These are phyloP conservation scores for Tenrec ecaudatus DNA, from an alignment of 2,113 vertebrate species.

Conservation along the genomic window DNA sequence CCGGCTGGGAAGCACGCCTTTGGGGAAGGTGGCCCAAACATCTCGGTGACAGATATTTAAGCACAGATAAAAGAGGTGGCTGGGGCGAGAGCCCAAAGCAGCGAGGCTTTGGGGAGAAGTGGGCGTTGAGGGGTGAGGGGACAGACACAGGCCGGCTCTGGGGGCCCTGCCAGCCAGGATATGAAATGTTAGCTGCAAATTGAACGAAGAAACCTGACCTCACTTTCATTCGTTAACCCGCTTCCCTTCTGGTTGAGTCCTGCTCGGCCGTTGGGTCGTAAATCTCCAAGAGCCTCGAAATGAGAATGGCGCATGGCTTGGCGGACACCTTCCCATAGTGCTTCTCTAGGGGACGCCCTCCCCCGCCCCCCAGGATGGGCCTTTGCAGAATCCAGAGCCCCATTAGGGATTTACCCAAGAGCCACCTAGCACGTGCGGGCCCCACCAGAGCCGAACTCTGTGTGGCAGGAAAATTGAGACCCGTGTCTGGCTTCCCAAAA, in stretches of 20 bases:
- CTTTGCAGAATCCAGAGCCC: background rate
- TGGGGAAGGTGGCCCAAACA: background rate
- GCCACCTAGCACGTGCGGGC: conserved; percentile 28
- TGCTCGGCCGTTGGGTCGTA: background rate
- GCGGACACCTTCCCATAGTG: background rate
- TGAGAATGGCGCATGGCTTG: background rate
- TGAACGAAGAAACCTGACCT: background rate
- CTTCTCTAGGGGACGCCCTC: background rate
- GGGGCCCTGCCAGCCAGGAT: background rate
- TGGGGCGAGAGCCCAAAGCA: background rate
- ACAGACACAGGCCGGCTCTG: background rate
- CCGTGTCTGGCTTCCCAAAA: background rate
- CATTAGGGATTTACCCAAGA: background rate
- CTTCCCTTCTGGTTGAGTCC: background rate
- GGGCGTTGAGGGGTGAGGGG: background rate
- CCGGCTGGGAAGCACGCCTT: background rate
- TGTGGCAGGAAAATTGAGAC: conserved; percentile 4
- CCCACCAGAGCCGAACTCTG: background rate
- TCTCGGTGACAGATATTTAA: conserved; percentile 51
- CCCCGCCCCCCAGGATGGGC: background rate
- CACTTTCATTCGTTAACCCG: background rate
- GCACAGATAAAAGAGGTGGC: conserved; percentile 55
- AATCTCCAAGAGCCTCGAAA: background rate
- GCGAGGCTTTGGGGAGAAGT: background rate
- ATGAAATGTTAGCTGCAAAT: background rate